phyloP scores from a whole-genome alignment of 2,797 vertebrate genomes.

The Neosilurus hyrtlii region DNA sequence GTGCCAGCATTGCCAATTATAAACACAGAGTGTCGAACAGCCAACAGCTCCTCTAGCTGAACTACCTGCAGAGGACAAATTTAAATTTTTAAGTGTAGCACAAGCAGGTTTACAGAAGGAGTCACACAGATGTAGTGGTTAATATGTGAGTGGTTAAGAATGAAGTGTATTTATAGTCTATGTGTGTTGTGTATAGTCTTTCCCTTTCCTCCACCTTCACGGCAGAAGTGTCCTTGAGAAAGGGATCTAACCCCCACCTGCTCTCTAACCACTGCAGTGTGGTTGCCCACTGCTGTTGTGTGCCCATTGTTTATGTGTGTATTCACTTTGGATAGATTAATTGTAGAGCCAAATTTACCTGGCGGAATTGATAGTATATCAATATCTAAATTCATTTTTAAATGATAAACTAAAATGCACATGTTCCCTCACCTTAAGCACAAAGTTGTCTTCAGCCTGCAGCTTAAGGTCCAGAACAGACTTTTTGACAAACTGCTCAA shows the following conservation, averaged over 20 bases:
- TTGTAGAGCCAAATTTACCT: too few species aligned
- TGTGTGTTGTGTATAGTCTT: too few species aligned
- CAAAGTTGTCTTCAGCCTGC: constrained; percentile 92
- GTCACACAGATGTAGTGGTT: background rate
- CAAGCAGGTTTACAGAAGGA: background rate
- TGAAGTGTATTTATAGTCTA: background rate
- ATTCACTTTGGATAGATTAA: too few species aligned
- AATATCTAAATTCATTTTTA: too few species aligned
- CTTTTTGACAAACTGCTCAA: constrained; percentile 83
- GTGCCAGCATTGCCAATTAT: constrained; percentile 88
- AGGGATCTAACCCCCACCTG: too few species aligned
- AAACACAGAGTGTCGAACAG: constrained; percentile 91
- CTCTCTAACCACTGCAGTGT: too few species aligned
- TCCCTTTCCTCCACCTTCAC: too few species aligned
- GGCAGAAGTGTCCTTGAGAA: too few species aligned
- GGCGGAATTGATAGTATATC: too few species aligned
- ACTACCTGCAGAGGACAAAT: constrained; percentile 77
- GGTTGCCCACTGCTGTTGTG: too few species aligned
- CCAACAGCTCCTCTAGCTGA: constrained; percentile 90
- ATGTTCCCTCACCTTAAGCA: constrained; percentile 81
- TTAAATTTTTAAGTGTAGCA: background rate
- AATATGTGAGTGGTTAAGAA: background rate
- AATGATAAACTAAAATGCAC: too few species aligned
- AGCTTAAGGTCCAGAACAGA: constrained; percentile 84
- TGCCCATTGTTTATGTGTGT: too few species aligned